Percentiles rank a stretch among this genome's conserved stretches.
phyloP scores from a whole-genome alignment of 1,140 invertebrate species.

The Reticulitermes speratus region DNA sequence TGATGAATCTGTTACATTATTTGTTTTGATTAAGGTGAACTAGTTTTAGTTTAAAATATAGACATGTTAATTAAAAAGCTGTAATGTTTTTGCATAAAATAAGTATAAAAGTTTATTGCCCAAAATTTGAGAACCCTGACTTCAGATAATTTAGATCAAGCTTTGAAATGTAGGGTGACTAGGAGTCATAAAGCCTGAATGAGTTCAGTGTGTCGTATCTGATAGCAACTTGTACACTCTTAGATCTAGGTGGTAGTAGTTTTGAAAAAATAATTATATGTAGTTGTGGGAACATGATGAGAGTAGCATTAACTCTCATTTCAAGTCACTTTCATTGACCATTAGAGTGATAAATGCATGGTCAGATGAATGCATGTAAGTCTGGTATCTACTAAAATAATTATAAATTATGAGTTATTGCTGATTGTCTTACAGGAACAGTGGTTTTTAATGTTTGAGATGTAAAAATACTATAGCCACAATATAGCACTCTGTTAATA shows the following conservation, averaged over 20 bases:
- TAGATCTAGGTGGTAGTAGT: slow-evolving; percentile 11
- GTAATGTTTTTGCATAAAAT: not conserved
- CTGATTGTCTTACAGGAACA: not conserved
- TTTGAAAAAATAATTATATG: not conserved
- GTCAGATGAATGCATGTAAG: not conserved
- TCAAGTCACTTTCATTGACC: not conserved
- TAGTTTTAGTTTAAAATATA: not conserved
- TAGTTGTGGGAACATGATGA: not conserved
- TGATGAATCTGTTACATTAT: not conserved
- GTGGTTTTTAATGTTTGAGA: not conserved
- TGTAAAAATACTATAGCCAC: not conserved
- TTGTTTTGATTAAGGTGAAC: not conserved
- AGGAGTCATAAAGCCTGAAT: not conserved
- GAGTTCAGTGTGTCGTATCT: slow-evolving; percentile 4
- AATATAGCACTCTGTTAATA: not conserved
- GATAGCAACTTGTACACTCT: not conserved
- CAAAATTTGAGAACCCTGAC: slow-evolving; percentile 18
- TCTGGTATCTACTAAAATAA: not conserved
- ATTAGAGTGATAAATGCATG: not conserved
- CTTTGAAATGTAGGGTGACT: not conserved
- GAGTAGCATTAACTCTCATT: not conserved
- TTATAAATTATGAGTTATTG: not conserved
- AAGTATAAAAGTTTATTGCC: not conserved
- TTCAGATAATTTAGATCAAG: not conserved
- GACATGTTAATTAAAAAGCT: not conserved